Base-by-base conservation (phyloP, 2,113 vertebrate genomes). In the Nothoprocta pentlandii region DNA sequence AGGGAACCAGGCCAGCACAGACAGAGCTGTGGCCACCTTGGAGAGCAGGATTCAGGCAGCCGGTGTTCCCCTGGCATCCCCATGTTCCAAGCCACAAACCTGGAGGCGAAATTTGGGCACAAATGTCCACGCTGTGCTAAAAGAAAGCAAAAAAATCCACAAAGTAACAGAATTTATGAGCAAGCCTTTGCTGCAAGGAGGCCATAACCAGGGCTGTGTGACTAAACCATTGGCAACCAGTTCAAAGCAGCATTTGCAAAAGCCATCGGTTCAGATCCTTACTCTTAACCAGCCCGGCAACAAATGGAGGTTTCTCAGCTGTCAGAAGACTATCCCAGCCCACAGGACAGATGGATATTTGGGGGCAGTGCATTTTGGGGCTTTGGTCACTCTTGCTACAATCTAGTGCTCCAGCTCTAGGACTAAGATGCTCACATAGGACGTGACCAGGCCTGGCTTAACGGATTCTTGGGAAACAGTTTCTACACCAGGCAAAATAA, bases 121-220 rank as follows among this genome's bases (percentile, higher is more conserved):
- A n/a, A 84, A 53, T 6, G 41, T 32, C 58, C 59, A 83, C 2
- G 20, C 2, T 34, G 3, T 11, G 17, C 16, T 49, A 58, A 0
- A 59, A 64, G 78, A 85, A 47, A 41, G 2, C 21, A 22, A 77
- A 54, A 32, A 83, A 66, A 66, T 53, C 12, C 20, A 14, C 8
- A 64, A 6, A 5, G 13, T 73, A 34, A 12, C 7, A 21, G 12
- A 66, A 6, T 63, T 90, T 70, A 46, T 53, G 28, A 25, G 53
- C 42, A 86, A 44, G 3, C 4, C 51, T 47, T 54, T 69, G 28
- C 44, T 63, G 10, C 32, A 56, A 61, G 73, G 10, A 4, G 22
- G 8, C 4, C 22, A 20, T 41, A 36, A 34, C 32, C 59, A 69
- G 22, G 14, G 5, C 56, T 59, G 36, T 62, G 9, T 0, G 1